Evolutionary conservation across 2,888 invertebrate species (phyloP).

Genomic region (Apocheima hispidaria): DNA sequence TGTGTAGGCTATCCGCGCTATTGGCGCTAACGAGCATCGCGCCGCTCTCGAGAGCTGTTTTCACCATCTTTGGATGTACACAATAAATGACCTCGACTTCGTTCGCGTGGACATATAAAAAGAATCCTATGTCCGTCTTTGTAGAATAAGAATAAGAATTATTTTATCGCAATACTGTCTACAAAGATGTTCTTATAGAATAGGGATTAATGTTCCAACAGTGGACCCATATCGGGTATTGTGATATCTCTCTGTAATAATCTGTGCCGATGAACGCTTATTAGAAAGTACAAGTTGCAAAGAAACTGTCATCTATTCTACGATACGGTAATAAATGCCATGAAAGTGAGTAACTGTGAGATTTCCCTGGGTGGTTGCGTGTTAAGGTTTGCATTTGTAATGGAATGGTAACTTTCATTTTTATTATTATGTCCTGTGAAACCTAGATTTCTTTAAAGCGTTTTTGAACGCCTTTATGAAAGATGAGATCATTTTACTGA

Average conservation of each 20-base stretch:
- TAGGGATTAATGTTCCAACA: too few relatives aligned
- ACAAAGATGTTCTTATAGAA: too few relatives aligned
- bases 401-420: not conserved
- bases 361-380: conserved; percentile 4
- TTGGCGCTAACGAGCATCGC: too few relatives aligned
- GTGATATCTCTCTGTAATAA: conserved; percentile 9
- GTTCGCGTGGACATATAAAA: too few relatives aligned
- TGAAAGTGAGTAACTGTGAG: conserved; percentile 24
- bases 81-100: too few relatives aligned
- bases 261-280: not conserved
- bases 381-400: conserved; percentile 1
- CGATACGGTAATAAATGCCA: conserved; percentile 10
- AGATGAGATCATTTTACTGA: not conserved
- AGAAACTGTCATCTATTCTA: not conserved
- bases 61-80: too few relatives aligned
- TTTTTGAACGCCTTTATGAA: not conserved
- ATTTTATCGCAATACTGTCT: too few relatives aligned
- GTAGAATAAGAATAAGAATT: too few relatives aligned
- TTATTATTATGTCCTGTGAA: not conserved
- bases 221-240: too few relatives aligned
- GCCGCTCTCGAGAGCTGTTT: too few relatives aligned
- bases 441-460: not conserved
- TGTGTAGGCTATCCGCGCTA: too few relatives aligned
- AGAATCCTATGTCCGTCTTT: too few relatives aligned
- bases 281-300: conserved; percentile 16